Conservation (phyloP, 2,888 invertebrate species). For the Caenorhabditis macrosperma region DNA sequence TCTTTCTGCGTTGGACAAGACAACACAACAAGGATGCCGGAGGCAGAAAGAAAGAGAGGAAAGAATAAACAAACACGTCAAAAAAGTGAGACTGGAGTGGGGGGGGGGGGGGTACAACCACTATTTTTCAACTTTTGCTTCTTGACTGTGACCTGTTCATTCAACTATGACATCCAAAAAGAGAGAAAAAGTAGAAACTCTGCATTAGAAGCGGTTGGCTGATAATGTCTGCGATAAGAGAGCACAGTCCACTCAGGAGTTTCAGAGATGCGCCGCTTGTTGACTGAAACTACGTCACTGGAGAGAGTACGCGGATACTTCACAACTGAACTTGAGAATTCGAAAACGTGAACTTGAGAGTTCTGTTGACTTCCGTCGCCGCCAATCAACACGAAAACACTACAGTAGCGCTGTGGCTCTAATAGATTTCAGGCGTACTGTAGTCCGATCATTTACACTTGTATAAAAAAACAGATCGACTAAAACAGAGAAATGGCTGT, state of each 20-base stretch:
- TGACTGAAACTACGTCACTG: constrained; percentile 35
- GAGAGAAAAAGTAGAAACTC: background rate
- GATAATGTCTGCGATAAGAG: constrained; percentile 44
- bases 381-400: too few relatives aligned
- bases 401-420: too few relatives aligned
- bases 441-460: too few relatives aligned
- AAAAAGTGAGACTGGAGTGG: constrained; percentile 37
- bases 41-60: background rate
- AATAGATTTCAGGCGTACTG: too few relatives aligned
- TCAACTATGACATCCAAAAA: background rate
- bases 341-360: constrained; percentile 36
- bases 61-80: constrained; percentile 36
- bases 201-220: constrained; percentile 8
- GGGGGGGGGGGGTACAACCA: constrained; percentile 18
- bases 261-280: constrained; percentile 39
- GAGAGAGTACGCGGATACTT: constrained; percentile 4
- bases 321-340: constrained; percentile 26
- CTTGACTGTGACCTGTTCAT: background rate
- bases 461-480: too few relatives aligned
- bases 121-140: background rate
- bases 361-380: too few relatives aligned
- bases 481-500: too few relatives aligned
- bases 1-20: constrained; percentile 14
- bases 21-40: constrained; percentile 5
- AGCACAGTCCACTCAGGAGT: constrained; percentile 32